Percentiles rank a stretch among this genome's conserved stretches.
phyloP scores from a whole-genome alignment of 2,113 vertebrate species.

The Coryphaenoides rupestris region DNA sequence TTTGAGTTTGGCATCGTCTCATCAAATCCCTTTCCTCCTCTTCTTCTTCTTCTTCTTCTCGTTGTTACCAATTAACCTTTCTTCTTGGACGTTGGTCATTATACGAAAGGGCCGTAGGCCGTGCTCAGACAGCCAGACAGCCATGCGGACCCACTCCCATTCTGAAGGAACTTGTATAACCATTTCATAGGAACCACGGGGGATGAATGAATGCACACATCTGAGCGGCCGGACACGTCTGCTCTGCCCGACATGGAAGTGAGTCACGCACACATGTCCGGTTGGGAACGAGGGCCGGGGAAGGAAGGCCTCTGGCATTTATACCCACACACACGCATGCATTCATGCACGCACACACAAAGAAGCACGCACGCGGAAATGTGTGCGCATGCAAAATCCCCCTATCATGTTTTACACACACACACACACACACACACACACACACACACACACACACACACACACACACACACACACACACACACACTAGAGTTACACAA shows the following conservation, averaged over 20 bases:
- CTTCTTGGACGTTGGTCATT: too few relatives aligned
- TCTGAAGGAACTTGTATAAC: too few relatives aligned
- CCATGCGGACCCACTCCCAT: too few relatives aligned
- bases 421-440: conserved; percentile 13
- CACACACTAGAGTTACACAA: too few relatives aligned
- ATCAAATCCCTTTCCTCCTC: too few relatives aligned
- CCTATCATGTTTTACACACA: too few relatives aligned
- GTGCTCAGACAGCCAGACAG: too few relatives aligned
- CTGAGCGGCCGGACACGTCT: conserved; percentile 9
- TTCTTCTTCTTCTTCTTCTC: too few relatives aligned
- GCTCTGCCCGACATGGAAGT: background rate
- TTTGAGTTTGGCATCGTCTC: too few relatives aligned
- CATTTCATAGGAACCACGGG: background rate
- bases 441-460: background rate
- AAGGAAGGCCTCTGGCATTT: background rate
- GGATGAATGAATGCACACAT: conserved; percentile 5
- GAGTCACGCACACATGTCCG: conserved; percentile 22
- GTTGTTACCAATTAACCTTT: too few relatives aligned
- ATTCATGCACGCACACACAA: background rate
- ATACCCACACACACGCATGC: conserved; percentile 10
- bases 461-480: background rate
- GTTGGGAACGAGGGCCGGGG: conserved; percentile 11
- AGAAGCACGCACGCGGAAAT: background rate
- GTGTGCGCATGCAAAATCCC: too few relatives aligned
- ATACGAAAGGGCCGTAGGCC: too few relatives aligned